A percentile compares a stretch with the other conserved stretches of the same genome.
Conservation (phyloP, 1,140 invertebrate genomes). For the Apis dorsata region DNA sequence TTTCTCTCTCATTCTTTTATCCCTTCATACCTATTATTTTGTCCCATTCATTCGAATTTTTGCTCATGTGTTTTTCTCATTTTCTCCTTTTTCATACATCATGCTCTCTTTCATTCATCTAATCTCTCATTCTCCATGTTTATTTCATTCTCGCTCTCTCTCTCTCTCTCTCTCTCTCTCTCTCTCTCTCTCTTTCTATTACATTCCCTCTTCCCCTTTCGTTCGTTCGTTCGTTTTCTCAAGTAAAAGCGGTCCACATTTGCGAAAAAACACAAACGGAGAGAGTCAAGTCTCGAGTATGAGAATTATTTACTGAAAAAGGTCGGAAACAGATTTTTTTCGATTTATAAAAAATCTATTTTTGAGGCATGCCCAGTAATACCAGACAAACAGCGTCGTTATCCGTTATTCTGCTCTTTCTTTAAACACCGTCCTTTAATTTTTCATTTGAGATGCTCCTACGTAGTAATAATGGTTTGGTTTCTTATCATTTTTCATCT, state of each 20-base stretch:
- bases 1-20: not conserved
- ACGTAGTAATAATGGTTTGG: constrained; percentile 70
- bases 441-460: constrained; percentile 71
- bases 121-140: not conserved
- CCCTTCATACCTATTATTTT: not conserved
- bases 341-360: constrained; percentile 77
- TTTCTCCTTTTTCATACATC: not conserved
- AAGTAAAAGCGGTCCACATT: constrained; percentile 58
- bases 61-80: not conserved
- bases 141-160: not conserved
- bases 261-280: constrained; percentile 71
- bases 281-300: constrained; percentile 57
- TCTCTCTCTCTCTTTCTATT: not conserved
- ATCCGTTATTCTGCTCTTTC: constrained; percentile 31
- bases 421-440: constrained; percentile 36
- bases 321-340: constrained; percentile 70
- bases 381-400: constrained; percentile 70
- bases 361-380: constrained; percentile 73
- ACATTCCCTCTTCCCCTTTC: not conserved
- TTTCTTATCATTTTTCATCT: constrained; percentile 25
- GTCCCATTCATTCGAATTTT: not conserved
- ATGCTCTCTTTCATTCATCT: constrained; percentile 9
- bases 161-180: not conserved
- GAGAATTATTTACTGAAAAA: constrained; percentile 70
- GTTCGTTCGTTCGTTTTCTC: constrained; percentile 35